These are phyloP conservation scores for Electrophaes corylata DNA, from an alignment of 2,888 invertebrate genomes.

Conservation along the genomic window DNA sequence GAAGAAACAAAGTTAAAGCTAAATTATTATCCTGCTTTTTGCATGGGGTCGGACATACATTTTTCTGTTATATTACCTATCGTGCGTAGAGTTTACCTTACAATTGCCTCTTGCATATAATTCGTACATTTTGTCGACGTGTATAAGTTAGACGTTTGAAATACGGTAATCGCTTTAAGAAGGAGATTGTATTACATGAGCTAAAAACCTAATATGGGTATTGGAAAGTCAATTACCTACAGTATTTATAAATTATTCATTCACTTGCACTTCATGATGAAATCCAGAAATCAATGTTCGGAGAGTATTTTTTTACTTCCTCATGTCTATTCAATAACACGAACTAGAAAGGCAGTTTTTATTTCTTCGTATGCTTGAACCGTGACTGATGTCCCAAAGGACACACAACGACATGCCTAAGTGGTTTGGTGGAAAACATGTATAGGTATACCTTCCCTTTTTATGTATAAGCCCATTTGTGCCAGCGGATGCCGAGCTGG, in stretches of 20 bases:
- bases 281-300: constrained; percentile 6
- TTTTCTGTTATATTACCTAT: too few relatives aligned
- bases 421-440: constrained; percentile 33
- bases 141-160: too few relatives aligned
- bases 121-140: too few relatives aligned
- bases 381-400: constrained; percentile 34
- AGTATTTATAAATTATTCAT: constrained; percentile 18
- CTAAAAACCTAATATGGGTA: constrained; percentile 5
- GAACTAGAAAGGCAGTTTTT: constrained; percentile 35
- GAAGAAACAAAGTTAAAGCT: constrained; percentile 11
- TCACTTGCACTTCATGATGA: constrained; percentile 5
- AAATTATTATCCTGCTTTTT: not conserved
- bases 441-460: constrained; percentile 11
- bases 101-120: too few relatives aligned
- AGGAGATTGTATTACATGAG: not conserved
- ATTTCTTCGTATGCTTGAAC: constrained; percentile 36
- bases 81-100: too few relatives aligned
- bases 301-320: constrained; percentile 20
- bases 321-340: constrained; percentile 38
- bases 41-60: not conserved
- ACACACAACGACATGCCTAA: constrained; percentile 25
- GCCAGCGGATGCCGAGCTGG: constrained; percentile 21
- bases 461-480: constrained; percentile 24
- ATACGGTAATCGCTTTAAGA: too few relatives aligned
- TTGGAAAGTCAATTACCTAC: constrained; percentile 4